phyloP scores from a whole-genome alignment of 2,113 vertebrate species.

The Platysteira castanea region DNA sequence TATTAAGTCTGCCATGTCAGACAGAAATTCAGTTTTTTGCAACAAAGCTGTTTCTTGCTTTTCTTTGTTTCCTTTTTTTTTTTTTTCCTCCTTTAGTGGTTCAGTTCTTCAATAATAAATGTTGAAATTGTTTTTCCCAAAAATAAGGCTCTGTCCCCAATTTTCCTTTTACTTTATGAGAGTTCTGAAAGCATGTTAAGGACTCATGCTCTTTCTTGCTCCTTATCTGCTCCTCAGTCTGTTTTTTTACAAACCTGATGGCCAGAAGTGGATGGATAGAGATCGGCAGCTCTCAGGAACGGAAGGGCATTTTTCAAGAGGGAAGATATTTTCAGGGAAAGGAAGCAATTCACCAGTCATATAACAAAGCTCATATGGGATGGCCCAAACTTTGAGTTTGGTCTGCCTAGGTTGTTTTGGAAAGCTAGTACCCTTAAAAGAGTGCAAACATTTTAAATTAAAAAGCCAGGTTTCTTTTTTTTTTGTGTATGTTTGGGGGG shows the following conservation, averaged over 20 bases:
- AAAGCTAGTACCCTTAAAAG: not conserved
- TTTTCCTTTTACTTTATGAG: not conserved
- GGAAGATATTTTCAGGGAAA: not conserved
- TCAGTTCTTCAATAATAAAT: not conserved
- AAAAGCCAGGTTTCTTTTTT: not conserved
- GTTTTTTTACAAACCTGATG: not conserved
- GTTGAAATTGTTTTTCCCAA: not conserved
- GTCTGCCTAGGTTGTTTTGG: not conserved
- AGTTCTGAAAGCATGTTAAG: not conserved
- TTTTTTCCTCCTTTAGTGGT: not conserved
- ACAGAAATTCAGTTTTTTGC: not conserved
- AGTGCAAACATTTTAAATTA: not conserved
- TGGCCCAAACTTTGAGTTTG: not conserved
- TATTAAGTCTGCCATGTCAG: not conserved
- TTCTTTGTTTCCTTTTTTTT: not conserved
- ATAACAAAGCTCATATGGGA: not conserved
- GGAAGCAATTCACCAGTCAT: not conserved
- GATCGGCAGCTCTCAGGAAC: not conserved
- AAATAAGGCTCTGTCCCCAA: not conserved
- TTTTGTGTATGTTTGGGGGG: no score
- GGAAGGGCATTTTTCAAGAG: not conserved
- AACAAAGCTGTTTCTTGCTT: not conserved
- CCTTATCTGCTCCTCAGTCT: not conserved
- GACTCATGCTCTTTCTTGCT: not conserved
- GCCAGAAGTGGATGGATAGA: not conserved